Percentiles rank a stretch among this genome's conserved stretches.
Evolutionary conservation across 2,888 invertebrate species (phyloP).

Genomic region (Amphipyra tragopoginis): DNA sequence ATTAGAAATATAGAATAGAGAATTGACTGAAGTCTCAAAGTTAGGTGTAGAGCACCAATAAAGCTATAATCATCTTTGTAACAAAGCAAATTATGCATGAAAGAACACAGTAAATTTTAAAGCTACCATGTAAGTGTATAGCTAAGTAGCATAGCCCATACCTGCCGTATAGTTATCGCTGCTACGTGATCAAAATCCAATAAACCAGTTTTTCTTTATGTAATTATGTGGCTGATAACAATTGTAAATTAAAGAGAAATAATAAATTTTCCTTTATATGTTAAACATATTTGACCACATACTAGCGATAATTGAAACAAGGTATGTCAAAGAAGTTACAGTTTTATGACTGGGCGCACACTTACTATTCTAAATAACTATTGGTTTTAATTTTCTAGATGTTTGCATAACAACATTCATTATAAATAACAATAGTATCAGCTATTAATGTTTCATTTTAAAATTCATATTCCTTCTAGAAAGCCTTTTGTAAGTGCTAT

Average conservation of each 20-base stretch:
- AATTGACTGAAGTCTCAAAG: constrained; percentile 28
- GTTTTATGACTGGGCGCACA: constrained; percentile 4
- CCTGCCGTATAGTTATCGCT: constrained; percentile 13
- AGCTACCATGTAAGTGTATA: constrained; percentile 4
- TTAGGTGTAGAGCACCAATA: constrained; percentile 29
- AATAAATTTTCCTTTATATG: constrained; percentile 2
- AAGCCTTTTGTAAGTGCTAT: constrained; percentile 76
- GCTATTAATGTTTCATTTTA: constrained; percentile 78
- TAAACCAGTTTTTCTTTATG: background rate
- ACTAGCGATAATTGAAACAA: constrained; percentile 22
- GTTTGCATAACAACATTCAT: constrained; percentile 27
- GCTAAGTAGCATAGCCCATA: background rate
- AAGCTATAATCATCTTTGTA: constrained; percentile 22
- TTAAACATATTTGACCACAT: constrained; percentile 15
- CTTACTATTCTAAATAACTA: constrained; percentile 22
- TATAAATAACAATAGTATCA: constrained; percentile 27
- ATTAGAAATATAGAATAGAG: constrained; percentile 28
- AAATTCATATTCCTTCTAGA: constrained; percentile 79
- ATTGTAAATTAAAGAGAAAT: background rate
- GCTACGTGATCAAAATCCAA: constrained; percentile 7
- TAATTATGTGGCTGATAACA: background rate
- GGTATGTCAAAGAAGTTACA: background rate
- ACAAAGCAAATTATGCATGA: constrained; percentile 20
- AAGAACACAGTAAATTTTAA: constrained; percentile 30
- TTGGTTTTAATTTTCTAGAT: constrained; percentile 33